A percentile compares a stretch with the other conserved stretches of the same genome.
phyloP scores from a whole-genome alignment of 1,140 invertebrate species.

The Samia ricini region DNA sequence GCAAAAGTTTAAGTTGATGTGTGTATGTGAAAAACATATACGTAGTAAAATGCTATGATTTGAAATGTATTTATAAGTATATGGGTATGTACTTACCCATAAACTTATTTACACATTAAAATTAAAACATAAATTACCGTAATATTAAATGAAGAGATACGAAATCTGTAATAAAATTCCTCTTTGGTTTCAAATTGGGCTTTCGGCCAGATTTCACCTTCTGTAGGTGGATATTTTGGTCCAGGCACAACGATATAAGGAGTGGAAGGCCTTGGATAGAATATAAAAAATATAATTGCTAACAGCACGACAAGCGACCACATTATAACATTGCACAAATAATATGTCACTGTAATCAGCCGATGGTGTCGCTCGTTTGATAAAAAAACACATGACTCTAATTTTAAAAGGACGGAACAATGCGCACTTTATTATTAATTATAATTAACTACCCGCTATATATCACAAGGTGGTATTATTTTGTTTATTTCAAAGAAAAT shows the following conservation, averaged over 20 bases:
- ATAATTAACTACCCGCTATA: no score
- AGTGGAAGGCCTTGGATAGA: background rate
- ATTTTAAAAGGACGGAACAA: no score
- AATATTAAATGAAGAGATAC: conserved; percentile 61
- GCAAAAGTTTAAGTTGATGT: no score
- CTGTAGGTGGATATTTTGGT: conserved; percentile 62
- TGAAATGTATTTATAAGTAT: no score
- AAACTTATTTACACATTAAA: background rate
- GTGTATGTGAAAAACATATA: no score
- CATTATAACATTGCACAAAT: background rate
- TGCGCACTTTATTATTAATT: no score
- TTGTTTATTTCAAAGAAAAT: no score
- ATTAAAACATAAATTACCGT: conserved; percentile 45
- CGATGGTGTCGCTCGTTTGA: no score
- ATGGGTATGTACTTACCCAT: background rate
- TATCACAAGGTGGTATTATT: no score
- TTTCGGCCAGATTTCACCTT: conserved; percentile 79
- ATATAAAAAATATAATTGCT: background rate
- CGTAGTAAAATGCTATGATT: no score
- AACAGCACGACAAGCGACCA: no score
- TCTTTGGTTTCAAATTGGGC: conserved; percentile 61
- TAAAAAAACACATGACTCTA: no score
- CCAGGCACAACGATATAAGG: conserved; percentile 49
- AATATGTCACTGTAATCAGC: background rate
- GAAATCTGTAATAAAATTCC: conserved; percentile 48